A percentile compares a stretch with the other conserved stretches of the same genome.
These are phyloP conservation scores for Perdix hodgsoniae DNA, from an alignment of 2,797 vertebrate genomes.

Conservation along the genomic window DNA sequence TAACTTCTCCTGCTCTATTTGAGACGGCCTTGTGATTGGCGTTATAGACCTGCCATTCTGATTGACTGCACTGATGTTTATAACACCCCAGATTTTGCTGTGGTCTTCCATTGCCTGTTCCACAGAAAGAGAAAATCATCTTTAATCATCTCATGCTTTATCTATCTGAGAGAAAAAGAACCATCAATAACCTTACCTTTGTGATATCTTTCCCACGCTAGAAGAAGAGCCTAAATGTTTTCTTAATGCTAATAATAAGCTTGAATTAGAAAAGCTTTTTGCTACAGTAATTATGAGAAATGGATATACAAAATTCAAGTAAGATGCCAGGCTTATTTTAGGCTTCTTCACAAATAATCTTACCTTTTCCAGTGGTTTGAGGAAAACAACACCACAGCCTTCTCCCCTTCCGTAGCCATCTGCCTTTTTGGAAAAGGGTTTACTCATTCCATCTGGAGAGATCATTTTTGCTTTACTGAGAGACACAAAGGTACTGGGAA, in stretches of 20 bases:
- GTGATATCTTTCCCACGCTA: background rate
- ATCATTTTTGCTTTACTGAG: slow-evolving; percentile 92
- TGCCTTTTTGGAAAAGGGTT: slow-evolving; percentile 86
- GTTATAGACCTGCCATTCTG: slow-evolving; percentile 85
- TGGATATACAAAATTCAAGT: background rate
- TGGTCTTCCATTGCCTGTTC: slow-evolving; percentile 84
- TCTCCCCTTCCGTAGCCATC: slow-evolving; percentile 91
- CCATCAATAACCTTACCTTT: background rate
- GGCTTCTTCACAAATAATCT: background rate
- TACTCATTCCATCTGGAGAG: slow-evolving; percentile 86
- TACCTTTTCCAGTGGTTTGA: slow-evolving; percentile 85
- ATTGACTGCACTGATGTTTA: slow-evolving; percentile 87
- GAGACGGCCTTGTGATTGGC: slow-evolving; percentile 90
- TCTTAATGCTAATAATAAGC: background rate
- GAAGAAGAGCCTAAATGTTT: background rate
- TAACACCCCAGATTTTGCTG: slow-evolving; percentile 89
- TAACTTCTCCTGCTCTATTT: slow-evolving; percentile 86
- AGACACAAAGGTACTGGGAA: slow-evolving; percentile 85
- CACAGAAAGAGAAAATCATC: background rate
- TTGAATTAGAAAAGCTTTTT: background rate
- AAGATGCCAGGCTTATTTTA: background rate
- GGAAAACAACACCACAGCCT: slow-evolving; percentile 86
- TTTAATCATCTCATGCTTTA: background rate
- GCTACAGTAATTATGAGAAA: background rate
- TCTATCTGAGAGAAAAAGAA: background rate